Conservation (phyloP, 2,888 invertebrate genomes). For the Theristus sp. region DNA sequence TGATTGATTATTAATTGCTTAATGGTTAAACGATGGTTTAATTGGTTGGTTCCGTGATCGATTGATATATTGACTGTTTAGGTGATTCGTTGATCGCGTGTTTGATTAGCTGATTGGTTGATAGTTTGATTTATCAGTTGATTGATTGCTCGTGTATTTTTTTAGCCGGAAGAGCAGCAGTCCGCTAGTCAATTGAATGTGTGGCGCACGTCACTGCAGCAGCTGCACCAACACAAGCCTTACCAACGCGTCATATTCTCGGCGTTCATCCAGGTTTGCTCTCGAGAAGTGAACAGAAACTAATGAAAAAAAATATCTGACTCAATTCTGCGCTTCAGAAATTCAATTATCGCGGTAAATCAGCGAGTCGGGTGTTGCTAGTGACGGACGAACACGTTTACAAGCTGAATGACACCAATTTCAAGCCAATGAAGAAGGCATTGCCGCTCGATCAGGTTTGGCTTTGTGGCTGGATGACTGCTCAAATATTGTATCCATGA, state of each 20-base stretch:
- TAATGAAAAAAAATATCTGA: too few relatives aligned
- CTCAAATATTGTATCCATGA: too few relatives aligned
- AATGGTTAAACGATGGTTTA: too few relatives aligned
- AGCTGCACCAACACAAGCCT: slow-evolving; percentile 9
- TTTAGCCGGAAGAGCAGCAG: background rate
- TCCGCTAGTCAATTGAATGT: slow-evolving; percentile 11
- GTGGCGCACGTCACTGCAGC: background rate
- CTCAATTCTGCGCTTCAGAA: slow-evolving; percentile 14
- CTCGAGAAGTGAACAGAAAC: too few relatives aligned
- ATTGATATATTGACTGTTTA: too few relatives aligned
- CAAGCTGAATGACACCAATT: slow-evolving; percentile 35
- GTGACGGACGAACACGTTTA: slow-evolving; percentile 35
- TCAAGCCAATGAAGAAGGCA: slow-evolving; percentile 31
- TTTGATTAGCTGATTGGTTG: too few relatives aligned
- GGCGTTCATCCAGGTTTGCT: slow-evolving; percentile 12
- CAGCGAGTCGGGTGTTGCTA: slow-evolving; percentile 31
- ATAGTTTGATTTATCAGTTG: too few relatives aligned
- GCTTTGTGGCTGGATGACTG: too few relatives aligned
- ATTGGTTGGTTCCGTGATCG: too few relatives aligned
- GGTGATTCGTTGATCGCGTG: too few relatives aligned
- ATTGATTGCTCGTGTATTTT: too few relatives aligned
- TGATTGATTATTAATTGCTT: too few relatives aligned
- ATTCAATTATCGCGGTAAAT: slow-evolving; percentile 34
- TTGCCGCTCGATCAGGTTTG: slow-evolving; percentile 19
- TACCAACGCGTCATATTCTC: slow-evolving; percentile 17